Evolutionary conservation across 2,113 vertebrate species (phyloP).

Genomic region (Rhabdomys dilectus): DNA sequence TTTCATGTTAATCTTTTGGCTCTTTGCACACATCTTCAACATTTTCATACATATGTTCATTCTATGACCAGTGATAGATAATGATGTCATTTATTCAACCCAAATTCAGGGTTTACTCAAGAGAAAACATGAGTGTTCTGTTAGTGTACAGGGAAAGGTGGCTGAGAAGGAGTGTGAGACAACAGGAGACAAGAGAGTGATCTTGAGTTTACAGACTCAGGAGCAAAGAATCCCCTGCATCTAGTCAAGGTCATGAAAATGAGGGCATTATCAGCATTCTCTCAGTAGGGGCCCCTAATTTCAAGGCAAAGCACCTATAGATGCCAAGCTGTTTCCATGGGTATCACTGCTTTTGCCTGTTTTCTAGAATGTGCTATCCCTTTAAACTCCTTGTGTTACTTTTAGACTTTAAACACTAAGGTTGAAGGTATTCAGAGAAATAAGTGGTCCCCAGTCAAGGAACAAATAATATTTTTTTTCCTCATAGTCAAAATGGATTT

Average conservation of each 20-base stretch:
- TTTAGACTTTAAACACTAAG: slow-evolving; percentile 61
- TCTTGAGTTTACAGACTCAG: slow-evolving; percentile 22
- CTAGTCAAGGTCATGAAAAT: slow-evolving; percentile 4
- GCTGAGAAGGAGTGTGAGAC: neutral
- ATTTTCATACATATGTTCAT: slow-evolving; percentile 37
- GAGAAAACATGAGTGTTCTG: neutral
- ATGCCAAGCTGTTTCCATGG: neutral
- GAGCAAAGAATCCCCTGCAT: neutral
- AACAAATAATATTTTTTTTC: slow-evolving; percentile 47
- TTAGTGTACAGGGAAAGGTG: neutral
- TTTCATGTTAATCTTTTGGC: slow-evolving; percentile 41
- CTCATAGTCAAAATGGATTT: slow-evolving; percentile 58
- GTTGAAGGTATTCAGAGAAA: slow-evolving; percentile 66
- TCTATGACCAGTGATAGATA: slow-evolving; percentile 36
- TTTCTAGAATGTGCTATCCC: slow-evolving; percentile 28
- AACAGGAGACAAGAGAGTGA: slow-evolving; percentile 14
- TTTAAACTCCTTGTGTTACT: slow-evolving; percentile 45
- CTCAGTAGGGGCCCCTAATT: neutral
- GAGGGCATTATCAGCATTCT: neutral
- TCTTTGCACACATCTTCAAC: neutral
- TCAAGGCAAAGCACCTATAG: neutral
- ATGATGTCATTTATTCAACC: neutral
- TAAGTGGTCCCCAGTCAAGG: neutral
- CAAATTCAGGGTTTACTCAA: slow-evolving; percentile 4
- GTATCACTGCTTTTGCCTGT: slow-evolving; percentile 25